These are phyloP conservation scores for Elgaria multicarinata DNA, from an alignment of 2,113 vertebrate species.

Conservation along the genomic window DNA sequence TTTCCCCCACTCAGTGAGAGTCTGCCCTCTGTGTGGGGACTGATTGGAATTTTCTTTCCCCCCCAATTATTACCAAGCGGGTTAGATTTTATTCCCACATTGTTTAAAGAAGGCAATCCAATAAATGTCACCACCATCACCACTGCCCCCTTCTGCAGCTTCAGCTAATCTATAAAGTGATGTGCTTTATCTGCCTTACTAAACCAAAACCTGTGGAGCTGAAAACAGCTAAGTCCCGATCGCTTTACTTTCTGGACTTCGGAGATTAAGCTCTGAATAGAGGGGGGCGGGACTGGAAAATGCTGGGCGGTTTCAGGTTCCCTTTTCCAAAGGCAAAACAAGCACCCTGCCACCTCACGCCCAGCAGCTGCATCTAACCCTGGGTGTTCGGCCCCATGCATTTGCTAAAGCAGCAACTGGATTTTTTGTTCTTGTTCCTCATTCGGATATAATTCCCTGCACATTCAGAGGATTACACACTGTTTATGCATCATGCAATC, in stretches of 20 bases:
- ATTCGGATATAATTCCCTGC: constrained; percentile 68
- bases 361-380: background rate
- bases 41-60: background rate
- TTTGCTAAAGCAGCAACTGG: constrained; percentile 38
- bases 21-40: constrained; percentile 12
- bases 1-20: background rate
- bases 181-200: constrained; percentile 43
- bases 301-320: background rate
- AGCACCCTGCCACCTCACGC: background rate
- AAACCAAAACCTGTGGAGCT: constrained; percentile 43
- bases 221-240: constrained; percentile 19
- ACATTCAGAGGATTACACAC: constrained; percentile 77
- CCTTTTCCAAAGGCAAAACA: constrained; percentile 42
- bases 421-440: constrained; percentile 60
- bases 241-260: constrained; percentile 40
- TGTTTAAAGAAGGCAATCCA: constrained; percentile 55
- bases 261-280: constrained; percentile 37
- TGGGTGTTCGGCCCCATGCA: constrained; percentile 35
- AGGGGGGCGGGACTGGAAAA: background rate
- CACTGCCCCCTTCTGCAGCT: constrained; percentile 15
- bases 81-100: constrained; percentile 33
- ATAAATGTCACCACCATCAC: constrained; percentile 38
- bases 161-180: constrained; percentile 46
- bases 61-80: constrained; percentile 31
- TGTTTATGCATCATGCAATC: constrained; percentile 74